Evolutionary conservation across 1,140 invertebrate species (phyloP), one percentile per base, ranked within the genome.

Genomic region (Nephotettix cincticeps): DNA sequence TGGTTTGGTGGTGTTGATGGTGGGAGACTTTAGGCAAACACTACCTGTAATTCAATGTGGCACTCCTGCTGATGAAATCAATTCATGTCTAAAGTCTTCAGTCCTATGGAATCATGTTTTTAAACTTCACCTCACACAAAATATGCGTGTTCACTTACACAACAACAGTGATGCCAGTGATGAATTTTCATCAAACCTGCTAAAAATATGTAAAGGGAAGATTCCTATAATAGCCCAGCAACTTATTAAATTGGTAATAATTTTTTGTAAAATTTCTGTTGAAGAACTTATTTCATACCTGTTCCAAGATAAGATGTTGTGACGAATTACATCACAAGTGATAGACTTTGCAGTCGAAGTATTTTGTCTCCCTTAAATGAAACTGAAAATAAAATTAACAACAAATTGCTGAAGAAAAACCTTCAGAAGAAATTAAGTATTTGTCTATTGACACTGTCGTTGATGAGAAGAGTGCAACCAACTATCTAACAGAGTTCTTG

Each of bases 31-130:
- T 68, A 65, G 70, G 30, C 74, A 77, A 73, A 80, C 71, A 21
- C 68, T 80, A 47, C 61, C 61, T 3, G 61, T 68, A 68, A 68
- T 47, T n/a, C 43, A 25, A 17, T 6, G 32, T 21, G 36, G 61
- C 13, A 65, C 61, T 30, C 27, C 28, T 25, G 61, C 61, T 11
- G 79, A 82, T 65, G 61, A 65, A 71, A 72, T 83, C 0, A 80
- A 81, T 68, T 79, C 80, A 56, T 83, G 78, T 73, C 75, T 83
- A 28, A 84, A 83, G 78, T 72, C 73, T 73, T 83, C 81, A 29
- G 17, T 4, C 70, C 74, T 83, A 66, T 83, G 81, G 78, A 69
- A 70, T 70, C 72, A 75, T 73, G 77, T 80, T 71, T 36, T 25
- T 64, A 73, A 72, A 21, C 43, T 40, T 70, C n/a, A 51, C 21